These are phyloP conservation scores for Murina feae DNA, from an alignment of 2,113 vertebrate species.

Conservation along the genomic window DNA sequence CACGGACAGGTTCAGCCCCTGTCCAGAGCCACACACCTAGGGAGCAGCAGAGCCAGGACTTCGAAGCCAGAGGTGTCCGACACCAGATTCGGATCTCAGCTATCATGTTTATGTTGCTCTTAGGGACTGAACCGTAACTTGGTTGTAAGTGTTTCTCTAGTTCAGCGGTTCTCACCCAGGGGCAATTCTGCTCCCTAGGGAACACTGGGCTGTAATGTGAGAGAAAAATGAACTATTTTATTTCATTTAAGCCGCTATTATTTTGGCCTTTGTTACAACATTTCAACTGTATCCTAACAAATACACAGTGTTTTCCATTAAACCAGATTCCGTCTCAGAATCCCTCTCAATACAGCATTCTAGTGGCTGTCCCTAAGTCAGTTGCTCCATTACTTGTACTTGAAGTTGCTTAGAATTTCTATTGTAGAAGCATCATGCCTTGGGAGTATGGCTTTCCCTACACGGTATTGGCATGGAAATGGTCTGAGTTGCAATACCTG, in stretches of 20 bases:
- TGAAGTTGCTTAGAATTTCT: not conserved
- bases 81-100: not conserved
- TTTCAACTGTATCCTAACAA: not conserved
- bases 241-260: not conserved
- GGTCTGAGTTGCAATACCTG: not conserved
- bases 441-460: not conserved
- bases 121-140: not conserved
- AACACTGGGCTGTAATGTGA: too few relatives aligned
- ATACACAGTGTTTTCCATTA: not conserved
- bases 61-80: not conserved
- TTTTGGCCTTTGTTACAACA: not conserved
- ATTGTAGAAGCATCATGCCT: not conserved
- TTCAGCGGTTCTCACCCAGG: fast-evolving
- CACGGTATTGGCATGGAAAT: not conserved
- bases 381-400: not conserved
- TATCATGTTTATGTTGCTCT: too few relatives aligned
- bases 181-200: not conserved
- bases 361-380: not conserved
- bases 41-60: not conserved
- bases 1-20: not conserved
- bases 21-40: not conserved
- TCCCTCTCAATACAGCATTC: not conserved
- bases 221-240: not conserved
- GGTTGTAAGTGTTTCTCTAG: not conserved
- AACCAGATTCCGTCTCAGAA: not conserved